phyloP scores from a whole-genome alignment of 1,140 invertebrate species.

The Agrypnia vestita region DNA sequence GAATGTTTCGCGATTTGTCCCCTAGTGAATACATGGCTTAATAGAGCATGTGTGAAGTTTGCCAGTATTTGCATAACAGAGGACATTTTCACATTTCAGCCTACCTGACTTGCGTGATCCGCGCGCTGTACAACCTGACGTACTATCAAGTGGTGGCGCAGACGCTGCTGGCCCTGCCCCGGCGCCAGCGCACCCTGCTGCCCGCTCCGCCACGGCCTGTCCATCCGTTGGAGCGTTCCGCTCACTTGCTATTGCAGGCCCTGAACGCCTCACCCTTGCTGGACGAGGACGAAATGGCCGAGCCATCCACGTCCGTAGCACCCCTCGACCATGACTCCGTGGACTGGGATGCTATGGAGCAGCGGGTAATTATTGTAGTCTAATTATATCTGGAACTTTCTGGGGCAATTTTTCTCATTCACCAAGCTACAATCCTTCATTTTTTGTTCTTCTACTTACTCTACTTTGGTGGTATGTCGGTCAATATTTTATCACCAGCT shows the following conservation, averaged over 20 bases:
- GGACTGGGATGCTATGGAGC: conserved; percentile 47
- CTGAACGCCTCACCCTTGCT: conserved; percentile 66
- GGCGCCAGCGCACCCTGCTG: conserved; percentile 67
- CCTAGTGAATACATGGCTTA: too few species aligned
- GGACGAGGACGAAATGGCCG: conserved; percentile 55
- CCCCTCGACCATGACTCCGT: conserved; percentile 35
- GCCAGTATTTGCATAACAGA: too few species aligned
- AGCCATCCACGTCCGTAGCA: conserved; percentile 48
- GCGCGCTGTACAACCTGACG: conserved; percentile 89
- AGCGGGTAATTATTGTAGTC: conserved; percentile 31
- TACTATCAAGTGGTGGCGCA: conserved; percentile 90
- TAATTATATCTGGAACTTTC: too few species aligned
- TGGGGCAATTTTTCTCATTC: too few species aligned
- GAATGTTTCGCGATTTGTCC: too few species aligned
- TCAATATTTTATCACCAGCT: too few species aligned
- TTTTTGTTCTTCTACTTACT: too few species aligned
- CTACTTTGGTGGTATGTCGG: too few species aligned
- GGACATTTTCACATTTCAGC: conserved; percentile 73
- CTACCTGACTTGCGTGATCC: conserved; percentile 89
- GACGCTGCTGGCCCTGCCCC: conserved; percentile 79
- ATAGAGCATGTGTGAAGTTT: too few species aligned
- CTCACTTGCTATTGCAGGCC: conserved; percentile 62
- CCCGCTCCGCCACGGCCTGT: conserved; percentile 63
- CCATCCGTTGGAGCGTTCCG: conserved; percentile 51
- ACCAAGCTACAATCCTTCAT: too few species aligned